A percentile compares a stretch with the other conserved stretches of the same genome.
These are phyloP conservation scores for Sebastes itinus DNA, from an alignment of 2,797 vertebrate genomes.

Conservation along the genomic window DNA sequence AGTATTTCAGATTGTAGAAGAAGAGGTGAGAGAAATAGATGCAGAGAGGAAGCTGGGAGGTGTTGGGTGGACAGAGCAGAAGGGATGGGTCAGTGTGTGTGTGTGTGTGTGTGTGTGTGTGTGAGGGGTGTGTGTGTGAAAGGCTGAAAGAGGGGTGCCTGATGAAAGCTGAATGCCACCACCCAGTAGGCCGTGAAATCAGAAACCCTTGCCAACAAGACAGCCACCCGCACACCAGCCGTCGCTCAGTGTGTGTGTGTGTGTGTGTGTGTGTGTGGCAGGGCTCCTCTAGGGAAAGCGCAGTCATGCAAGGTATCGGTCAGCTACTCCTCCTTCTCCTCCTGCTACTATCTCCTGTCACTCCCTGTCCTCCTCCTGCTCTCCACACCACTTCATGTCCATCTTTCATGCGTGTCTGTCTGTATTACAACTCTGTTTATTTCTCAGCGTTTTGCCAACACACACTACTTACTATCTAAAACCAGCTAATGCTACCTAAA, in stretches of 20 bases:
- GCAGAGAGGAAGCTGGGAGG: conserved; percentile 4
- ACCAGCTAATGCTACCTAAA: too few species aligned
- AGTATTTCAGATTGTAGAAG: not conserved
- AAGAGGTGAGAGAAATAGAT: not conserved
- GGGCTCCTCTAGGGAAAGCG: conserved; percentile 66
- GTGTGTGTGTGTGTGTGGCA: conserved; percentile 34
- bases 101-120: conserved; percentile 50
- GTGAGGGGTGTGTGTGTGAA: conserved; percentile 57
- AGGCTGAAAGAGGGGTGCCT: conserved; percentile 74
- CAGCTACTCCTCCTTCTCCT: conserved; percentile 70
- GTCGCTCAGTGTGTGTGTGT: conserved; percentile 42
- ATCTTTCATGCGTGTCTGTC: not conserved
- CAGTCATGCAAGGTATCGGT: conserved; percentile 78
- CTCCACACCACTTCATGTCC: conserved; percentile 14
- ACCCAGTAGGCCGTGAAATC: conserved; percentile 81
- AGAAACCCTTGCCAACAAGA: conserved; percentile 77
- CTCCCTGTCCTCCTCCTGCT: conserved; percentile 39
- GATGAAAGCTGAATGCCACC: conserved; percentile 75
- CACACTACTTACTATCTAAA: not conserved
- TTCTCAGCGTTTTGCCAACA: not conserved
- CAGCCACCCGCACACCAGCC: conserved; percentile 77
- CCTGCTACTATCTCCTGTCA: conserved; percentile 62
- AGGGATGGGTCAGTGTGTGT: conserved; percentile 55
- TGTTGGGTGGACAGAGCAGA: conserved; percentile 37
- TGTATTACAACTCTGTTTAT: conserved; percentile 16